These are phyloP conservation scores for Ruditapes philippinarum DNA, from an alignment of 1,140 invertebrate species.

Conservation along the genomic window DNA sequence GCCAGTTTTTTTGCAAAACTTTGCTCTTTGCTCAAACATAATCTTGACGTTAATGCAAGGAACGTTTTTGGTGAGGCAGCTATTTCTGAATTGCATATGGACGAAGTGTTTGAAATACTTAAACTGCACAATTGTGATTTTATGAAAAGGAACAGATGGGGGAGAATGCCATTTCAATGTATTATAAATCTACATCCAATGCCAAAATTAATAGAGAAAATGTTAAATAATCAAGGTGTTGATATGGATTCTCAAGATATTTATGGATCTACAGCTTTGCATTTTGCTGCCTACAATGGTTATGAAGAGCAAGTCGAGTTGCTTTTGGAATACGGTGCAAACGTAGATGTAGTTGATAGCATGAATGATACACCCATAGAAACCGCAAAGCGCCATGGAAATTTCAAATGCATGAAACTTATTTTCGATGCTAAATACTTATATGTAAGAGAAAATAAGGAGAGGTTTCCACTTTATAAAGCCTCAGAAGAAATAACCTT, in stretches of 20 bases:
- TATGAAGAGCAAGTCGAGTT: not conserved
- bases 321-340: not conserved
- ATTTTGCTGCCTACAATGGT: not conserved
- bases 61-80: not conserved
- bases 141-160: not conserved
- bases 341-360: not conserved
- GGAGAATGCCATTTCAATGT: not conserved
- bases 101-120: not conserved
- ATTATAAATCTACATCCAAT: too few relatives aligned
- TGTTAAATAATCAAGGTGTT: too few relatives aligned
- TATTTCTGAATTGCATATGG: not conserved
- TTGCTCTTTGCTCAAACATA: too few relatives aligned
- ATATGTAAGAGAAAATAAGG: not conserved
- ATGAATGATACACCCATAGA: not conserved
- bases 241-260: too few relatives aligned
- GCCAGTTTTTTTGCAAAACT: too few relatives aligned
- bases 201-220: too few relatives aligned
- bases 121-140: not conserved
- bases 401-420: not conserved
- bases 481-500: not conserved
- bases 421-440: not conserved
- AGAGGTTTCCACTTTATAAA: not conserved
- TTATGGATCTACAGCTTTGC: not conserved
- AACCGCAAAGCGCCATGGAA: not conserved
- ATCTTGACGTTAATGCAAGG: not conserved